These are phyloP conservation scores for Drosophila hamatofila DNA, from an alignment of 2,888 invertebrate species.

Conservation along the genomic window DNA sequence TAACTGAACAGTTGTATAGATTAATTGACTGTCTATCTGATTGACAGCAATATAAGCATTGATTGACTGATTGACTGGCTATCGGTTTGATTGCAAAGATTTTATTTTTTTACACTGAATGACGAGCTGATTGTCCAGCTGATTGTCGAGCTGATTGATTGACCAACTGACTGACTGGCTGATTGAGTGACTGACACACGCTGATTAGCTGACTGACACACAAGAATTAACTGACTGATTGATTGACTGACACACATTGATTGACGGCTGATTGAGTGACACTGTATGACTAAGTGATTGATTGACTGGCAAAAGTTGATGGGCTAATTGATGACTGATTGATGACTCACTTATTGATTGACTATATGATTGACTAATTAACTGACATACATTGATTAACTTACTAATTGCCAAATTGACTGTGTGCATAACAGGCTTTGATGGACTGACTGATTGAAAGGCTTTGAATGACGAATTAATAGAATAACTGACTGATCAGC, in stretches of 20 bases:
- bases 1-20: constrained; percentile 1
- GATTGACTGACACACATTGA: neutral
- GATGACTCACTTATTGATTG: neutral
- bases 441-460: neutral
- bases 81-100: neutral
- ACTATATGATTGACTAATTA: neutral
- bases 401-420: neutral
- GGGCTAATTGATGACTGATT: neutral
- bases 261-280: neutral
- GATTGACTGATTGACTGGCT: neutral
- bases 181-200: neutral
- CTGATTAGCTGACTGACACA: neutral
- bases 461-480: neutral
- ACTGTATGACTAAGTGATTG: neutral
- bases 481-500: constrained; percentile 8
- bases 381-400: neutral
- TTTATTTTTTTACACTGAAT: no score
- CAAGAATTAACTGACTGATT: no score
- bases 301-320: constrained; percentile 1
- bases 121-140: neutral
- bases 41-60: neutral
- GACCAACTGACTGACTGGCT: neutral
- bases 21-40: constrained; percentile 1
- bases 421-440: neutral
- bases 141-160: constrained; percentile 5